Evolutionary conservation across 53 echinoderm and acorn worm species (phyloP).

Genomic region (Stichopus horrens): DNA sequence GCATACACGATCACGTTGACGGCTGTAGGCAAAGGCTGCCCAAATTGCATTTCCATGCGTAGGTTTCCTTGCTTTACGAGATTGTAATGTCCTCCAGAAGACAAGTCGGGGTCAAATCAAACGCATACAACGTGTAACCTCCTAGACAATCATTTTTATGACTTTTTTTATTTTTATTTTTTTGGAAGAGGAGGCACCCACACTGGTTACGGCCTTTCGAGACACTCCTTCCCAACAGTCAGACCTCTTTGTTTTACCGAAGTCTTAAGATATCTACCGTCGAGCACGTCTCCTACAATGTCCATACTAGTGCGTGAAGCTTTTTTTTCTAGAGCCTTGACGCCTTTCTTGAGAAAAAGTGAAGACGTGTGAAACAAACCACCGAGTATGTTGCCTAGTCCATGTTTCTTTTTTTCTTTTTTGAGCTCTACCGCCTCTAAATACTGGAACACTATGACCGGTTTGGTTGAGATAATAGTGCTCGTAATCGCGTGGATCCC

Average conservation of each 20-base stretch:
- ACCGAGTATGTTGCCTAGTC: constrained; percentile 45
- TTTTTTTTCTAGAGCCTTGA: constrained; percentile 48
- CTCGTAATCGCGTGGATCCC: not conserved
- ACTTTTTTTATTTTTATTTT: not conserved
- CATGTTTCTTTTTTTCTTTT: constrained; percentile 36
- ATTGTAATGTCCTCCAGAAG: too few relatives aligned
- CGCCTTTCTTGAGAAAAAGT: constrained; percentile 48
- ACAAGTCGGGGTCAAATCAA: too few relatives aligned
- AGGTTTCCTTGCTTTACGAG: too few relatives aligned
- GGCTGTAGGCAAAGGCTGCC: too few relatives aligned
- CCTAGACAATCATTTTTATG: too few relatives aligned
- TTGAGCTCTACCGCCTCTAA: not conserved
- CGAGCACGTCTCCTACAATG: not conserved
- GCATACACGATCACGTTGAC: too few relatives aligned
- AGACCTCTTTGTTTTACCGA: not conserved
- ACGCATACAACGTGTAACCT: too few relatives aligned
- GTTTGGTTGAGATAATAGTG: constrained; percentile 36
- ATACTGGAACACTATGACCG: constrained; percentile 16
- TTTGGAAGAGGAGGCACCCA: not conserved
- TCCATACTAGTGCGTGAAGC: not conserved
- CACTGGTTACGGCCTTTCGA: not conserved
- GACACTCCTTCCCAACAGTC: not conserved
- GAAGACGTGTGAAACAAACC: constrained; percentile 48
- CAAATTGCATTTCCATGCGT: too few relatives aligned
- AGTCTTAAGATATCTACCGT: not conserved